Evolutionary conservation across 2,797 vertebrate genomes (phyloP), one percentile per base, ranked within the genome.

Genomic region (Leptoclinus maculatus): DNA sequence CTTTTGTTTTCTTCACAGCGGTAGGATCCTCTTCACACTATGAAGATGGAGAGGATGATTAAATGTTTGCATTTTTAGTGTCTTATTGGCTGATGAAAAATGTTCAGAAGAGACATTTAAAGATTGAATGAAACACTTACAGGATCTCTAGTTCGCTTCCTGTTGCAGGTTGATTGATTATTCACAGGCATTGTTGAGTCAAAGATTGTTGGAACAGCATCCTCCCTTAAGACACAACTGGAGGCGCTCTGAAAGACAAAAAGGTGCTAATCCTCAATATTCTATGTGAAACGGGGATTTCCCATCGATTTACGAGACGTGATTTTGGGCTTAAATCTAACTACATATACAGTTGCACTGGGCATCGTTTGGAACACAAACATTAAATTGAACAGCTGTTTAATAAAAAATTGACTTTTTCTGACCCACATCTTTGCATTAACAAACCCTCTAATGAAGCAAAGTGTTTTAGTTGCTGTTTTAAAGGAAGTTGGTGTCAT

Each of bases 191-290:
- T 94, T 23, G 95, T 91, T 25, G 94, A 94, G 86, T 99, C 97
- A 93, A 99, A 99, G 95, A 98, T 96, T 54, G 98, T 99, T 76
- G 98, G 98, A 93, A 99, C 94, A 63, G 98, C 98, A 74, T 97
- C 97, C 83, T 98, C 97, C 82, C 93, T 95, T 76, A 99, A 94
- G 74, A 96, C 96, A 0, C 94, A 96, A 88, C 93, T 94, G 59
- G 97, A 96, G 70, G 95, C 92, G 64, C 96, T 96, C 98, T 99
- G 92, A 59, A 94, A 94, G 86, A 77, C 60, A 80, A 80, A 10
- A 59, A 47, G 41, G 29, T 70, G 16, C 9, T 41, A n/a, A 13
- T 23, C 10, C 39, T 21, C 3, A 27, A 38, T 32, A 51, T 32
- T 49, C 25, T 10, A n/a, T 11, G 7, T 36, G 9, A 53, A 69